A percentile compares a stretch with the other conserved stretches of the same genome.
Conservation (phyloP, 2,888 invertebrate species). For the Morpho helenor region DNA sequence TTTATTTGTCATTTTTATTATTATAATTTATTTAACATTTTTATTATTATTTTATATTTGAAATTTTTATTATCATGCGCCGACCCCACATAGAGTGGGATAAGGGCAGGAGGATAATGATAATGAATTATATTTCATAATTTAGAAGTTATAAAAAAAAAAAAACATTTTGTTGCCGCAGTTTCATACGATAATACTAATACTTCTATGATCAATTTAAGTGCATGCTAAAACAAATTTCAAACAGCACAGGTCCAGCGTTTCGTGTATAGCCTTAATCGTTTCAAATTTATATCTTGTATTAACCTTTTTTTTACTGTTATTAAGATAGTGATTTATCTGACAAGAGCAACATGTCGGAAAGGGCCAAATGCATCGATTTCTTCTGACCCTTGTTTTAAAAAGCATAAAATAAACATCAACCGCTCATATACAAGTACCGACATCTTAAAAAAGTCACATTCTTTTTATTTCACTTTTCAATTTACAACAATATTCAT, state of each 20-base stretch:
- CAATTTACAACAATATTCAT: slow-evolving; percentile 30
- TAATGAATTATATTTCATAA: too few relatives aligned
- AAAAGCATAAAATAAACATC: slow-evolving; percentile 53
- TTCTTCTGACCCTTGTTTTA: slow-evolving; percentile 62
- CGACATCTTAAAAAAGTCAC: slow-evolving; percentile 42
- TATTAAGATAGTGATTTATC: slow-evolving; percentile 70
- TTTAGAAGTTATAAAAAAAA: too few relatives aligned
- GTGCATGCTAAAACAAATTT: slow-evolving; percentile 18
- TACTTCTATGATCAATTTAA: slow-evolving; percentile 3
- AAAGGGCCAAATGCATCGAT: slow-evolving; percentile 62
- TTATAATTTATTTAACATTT: too few relatives aligned
- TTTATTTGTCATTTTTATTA: too few relatives aligned
- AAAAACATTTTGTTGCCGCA: too few relatives aligned
- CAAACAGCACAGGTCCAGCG: slow-evolving; percentile 20
- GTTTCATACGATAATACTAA: not conserved
- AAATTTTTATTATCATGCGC: too few relatives aligned
- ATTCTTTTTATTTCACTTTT: slow-evolving; percentile 32
- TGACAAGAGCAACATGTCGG: slow-evolving; percentile 56
- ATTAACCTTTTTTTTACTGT: slow-evolving; percentile 59
- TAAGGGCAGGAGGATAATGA: too few relatives aligned
- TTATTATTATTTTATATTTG: too few relatives aligned
- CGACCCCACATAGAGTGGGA: too few relatives aligned
- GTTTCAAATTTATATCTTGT: slow-evolving; percentile 57
- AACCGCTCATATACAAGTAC: slow-evolving; percentile 40
- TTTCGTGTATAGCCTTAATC: slow-evolving; percentile 49